Evolutionary conservation across 2,113 vertebrate species (phyloP).

Genomic region (Pollimyrus isidori): DNA sequence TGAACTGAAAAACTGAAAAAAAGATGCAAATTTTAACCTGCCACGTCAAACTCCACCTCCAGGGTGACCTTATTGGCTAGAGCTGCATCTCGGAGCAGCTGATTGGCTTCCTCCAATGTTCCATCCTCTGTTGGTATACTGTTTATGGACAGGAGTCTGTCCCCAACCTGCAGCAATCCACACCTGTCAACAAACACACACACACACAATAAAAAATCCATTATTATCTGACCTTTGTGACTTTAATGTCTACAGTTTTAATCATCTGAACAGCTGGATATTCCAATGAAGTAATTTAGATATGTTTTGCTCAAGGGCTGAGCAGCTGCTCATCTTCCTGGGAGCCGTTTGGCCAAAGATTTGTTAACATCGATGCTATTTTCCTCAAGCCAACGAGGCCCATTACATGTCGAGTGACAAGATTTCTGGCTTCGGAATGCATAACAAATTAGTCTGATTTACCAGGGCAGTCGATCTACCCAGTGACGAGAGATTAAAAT

Average conservation of each 20-base stretch:
- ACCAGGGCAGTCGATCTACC: not conserved
- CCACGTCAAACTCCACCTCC: constrained; percentile 91
- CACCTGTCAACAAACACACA: constrained; percentile 60
- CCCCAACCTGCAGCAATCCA: constrained; percentile 90
- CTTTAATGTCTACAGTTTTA: not conserved
- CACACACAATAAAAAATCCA: not conserved
- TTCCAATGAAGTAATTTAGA: not conserved
- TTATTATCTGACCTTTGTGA: not conserved
- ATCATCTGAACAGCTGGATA: not conserved
- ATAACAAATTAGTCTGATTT: not conserved
- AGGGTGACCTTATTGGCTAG: constrained; percentile 82
- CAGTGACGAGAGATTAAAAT: not conserved
- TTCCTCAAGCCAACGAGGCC: not conserved
- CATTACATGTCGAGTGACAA: not conserved
- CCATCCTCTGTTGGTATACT: constrained; percentile 88
- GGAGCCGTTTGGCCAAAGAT: not conserved
- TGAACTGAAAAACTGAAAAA: not conserved
- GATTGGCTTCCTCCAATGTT: constrained; percentile 92
- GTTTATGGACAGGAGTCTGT: constrained; percentile 87
- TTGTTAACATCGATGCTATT: not conserved
- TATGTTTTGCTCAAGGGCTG: not conserved
- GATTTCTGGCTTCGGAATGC: not conserved
- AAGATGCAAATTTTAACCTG: constrained; percentile 58
- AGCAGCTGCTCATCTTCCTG: not conserved
- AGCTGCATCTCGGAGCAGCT: constrained; percentile 85